Evolutionary conservation across 2,797 vertebrate species (phyloP).

Genomic region (Myotis findleyi): DNA sequence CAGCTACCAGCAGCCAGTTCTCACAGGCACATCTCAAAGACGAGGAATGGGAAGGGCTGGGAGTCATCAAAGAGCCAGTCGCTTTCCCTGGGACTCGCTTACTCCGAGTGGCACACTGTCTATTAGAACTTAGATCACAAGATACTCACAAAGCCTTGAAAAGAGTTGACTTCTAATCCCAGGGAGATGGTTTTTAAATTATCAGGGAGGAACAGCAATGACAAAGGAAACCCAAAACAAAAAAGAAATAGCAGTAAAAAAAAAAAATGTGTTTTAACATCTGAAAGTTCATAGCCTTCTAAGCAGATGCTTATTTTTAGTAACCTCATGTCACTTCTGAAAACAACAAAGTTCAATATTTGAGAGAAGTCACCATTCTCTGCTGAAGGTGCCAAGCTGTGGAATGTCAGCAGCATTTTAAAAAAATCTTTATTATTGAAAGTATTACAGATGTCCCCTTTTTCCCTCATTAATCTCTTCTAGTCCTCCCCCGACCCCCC

Average conservation of each 20-base stretch:
- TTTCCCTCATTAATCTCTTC: too few species aligned
- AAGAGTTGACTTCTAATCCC: constrained; percentile 61
- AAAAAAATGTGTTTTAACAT: neutral
- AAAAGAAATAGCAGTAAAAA: neutral
- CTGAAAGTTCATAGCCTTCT: neutral
- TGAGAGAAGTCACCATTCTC: neutral
- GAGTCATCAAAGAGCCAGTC: constrained; percentile 72
- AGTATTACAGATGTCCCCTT: too few species aligned
- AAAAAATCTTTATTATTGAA: too few species aligned
- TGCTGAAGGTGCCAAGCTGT: neutral
- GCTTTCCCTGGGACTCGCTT: constrained; percentile 70
- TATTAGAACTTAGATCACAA: constrained; percentile 64
- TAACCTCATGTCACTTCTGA: neutral
- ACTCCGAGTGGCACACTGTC: constrained; percentile 68
- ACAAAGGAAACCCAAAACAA: neutral
- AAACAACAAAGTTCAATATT: neutral
- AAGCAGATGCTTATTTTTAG: constrained; percentile 33
- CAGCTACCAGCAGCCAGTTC: constrained; percentile 82
- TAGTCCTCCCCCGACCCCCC: too few species aligned
- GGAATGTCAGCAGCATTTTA: too few species aligned
- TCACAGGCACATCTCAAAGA: constrained; percentile 73
- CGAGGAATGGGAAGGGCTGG: constrained; percentile 74
- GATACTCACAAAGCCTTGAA: constrained; percentile 76
- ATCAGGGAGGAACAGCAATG: neutral
- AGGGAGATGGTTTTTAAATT: constrained; percentile 64